These are phyloP conservation scores for Pteria penguin DNA, from an alignment of 2,888 invertebrate genomes.

Conservation along the genomic window DNA sequence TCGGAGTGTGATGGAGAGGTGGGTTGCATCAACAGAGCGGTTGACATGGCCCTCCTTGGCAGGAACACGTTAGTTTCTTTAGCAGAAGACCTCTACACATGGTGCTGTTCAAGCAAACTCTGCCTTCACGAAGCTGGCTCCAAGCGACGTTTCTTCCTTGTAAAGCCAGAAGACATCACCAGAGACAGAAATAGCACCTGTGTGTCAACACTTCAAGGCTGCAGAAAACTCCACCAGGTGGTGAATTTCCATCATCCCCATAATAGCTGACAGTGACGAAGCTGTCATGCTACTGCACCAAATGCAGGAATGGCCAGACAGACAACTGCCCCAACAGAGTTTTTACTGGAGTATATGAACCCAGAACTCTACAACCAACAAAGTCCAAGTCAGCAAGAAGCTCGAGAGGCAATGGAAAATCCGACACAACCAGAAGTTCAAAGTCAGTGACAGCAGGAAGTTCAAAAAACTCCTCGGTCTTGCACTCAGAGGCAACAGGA, in stretches of 20 bases:
- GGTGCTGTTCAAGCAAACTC: conserved; percentile 36
- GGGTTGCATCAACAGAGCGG: conserved; percentile 34
- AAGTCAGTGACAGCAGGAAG: too few species aligned
- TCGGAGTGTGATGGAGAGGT: conserved; percentile 39
- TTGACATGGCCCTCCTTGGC: conserved; percentile 34
- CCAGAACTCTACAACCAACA: too few species aligned
- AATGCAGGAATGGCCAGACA: conserved; percentile 16
- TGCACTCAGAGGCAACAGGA: too few species aligned
- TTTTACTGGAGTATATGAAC: conserved; percentile 8
- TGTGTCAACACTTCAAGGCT: conserved; percentile 37
- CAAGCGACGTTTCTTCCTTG: conserved; percentile 39
- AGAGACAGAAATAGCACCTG: conserved; percentile 44
- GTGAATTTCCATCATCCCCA: conserved; percentile 15
- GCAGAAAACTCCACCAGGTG: conserved; percentile 36
- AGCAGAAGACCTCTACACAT: conserved; percentile 36
- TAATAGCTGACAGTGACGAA: conserved; percentile 30
- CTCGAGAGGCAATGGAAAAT: too few species aligned
- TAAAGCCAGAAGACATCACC: conserved; percentile 41
- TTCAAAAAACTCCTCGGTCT: too few species aligned
- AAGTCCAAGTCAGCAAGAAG: too few species aligned
- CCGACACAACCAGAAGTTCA: too few species aligned
- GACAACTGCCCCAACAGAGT: conserved; percentile 4
- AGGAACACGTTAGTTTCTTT: conserved; percentile 25
- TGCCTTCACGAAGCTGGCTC: conserved; percentile 38
- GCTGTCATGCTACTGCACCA: conserved; percentile 38